Evolutionary conservation across 2,888 invertebrate species (phyloP), one percentile per base, ranked within the genome.

Genomic region (Ophion costatus): DNA sequence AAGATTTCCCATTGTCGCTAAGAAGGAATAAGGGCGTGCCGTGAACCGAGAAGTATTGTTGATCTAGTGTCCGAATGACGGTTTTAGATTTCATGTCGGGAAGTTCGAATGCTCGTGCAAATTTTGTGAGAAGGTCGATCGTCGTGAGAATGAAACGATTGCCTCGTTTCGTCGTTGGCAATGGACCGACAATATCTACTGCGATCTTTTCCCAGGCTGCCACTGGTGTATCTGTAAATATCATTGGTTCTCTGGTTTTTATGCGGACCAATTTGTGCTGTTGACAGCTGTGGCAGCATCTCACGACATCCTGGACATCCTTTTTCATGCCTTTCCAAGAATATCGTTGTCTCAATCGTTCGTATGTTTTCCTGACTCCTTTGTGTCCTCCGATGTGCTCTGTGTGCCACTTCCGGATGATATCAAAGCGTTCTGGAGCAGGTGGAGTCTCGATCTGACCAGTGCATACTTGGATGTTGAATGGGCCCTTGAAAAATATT

Each of bases 121-220:
- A 70, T 70, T 70, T 70, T 5, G 56, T 70, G 24, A 70, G 10
- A 2, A 56, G n/a, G 56, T 70, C 70, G 29, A 70, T 70, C 5
- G 56, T 56, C 2, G 56, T 70, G 2, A 70, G 24, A 17, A 70
- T 29, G 70, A 70, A 56, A 14, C 56, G 70, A 33, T 90, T 89
- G 1, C 84, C 87, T 14, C 33, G 22, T 29, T 73, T 14, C 5
- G 87, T 88, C 1, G 59, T 20, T 5, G 84, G 82, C 5, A 89
- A 66, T 7, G 88, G 88, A 6, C 88, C 88, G 4, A 88, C 83
- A 0, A 88, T 82, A 42, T 90, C 88, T 9, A 88, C 11, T 0
- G 87, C 70, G 7, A 83, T 64, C 73, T 87, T 86, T 51, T 87
- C 86, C 29, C 86, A 87, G 4, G 83, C 80, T 5, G 51, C 59